A percentile compares a stretch with the other conserved stretches of the same genome.
Evolutionary conservation across 30 jellyfish, hydroid and myxozoan species (phyloP).

Genomic region (Chrysaora quinquecirrha): DNA sequence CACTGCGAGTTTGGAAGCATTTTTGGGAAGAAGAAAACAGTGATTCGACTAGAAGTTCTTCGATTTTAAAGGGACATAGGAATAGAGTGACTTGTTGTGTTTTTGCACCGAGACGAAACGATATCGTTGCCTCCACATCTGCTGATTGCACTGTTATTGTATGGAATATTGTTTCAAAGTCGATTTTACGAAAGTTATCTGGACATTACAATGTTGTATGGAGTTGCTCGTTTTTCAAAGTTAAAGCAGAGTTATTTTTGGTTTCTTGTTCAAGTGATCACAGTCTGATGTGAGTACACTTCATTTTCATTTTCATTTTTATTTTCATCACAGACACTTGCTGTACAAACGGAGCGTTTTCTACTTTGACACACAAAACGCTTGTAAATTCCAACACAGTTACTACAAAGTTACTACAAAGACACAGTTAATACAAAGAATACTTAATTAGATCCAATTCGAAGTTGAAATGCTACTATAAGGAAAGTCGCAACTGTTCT

Average conservation of each 20-base stretch:
- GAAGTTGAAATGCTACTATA: too few relatives aligned
- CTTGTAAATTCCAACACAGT: too few relatives aligned
- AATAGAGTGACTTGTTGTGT: conserved; percentile 35
- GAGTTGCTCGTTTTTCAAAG: conserved; percentile 47
- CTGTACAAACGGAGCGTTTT: too few relatives aligned
- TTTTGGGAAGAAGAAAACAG: neutral
- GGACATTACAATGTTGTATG: conserved; percentile 56
- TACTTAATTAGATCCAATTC: too few relatives aligned
- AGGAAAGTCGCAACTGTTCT: too few relatives aligned
- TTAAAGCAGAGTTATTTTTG: neutral
- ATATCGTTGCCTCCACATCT: conserved; percentile 42
- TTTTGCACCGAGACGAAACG: conserved; percentile 50
- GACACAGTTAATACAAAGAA: too few relatives aligned
- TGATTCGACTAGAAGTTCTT: neutral
- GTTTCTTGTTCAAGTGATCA: conserved; percentile 70
- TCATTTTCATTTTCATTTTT: neutral
- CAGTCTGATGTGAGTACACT: conserved; percentile 20
- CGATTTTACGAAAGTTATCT: neutral
- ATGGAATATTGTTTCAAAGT: conserved; percentile 13
- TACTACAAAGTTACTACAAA: too few relatives aligned
- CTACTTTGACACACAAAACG: too few relatives aligned
- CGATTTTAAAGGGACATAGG: conserved; percentile 43
- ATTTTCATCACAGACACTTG: too few relatives aligned
- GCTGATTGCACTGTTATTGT: conserved; percentile 44
- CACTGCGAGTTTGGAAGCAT: conserved; percentile 46